Evolutionary conservation across 2,113 vertebrate genomes (phyloP), one percentile per base, ranked within the genome.

Genomic region (Beaufortia kweichowensis): DNA sequence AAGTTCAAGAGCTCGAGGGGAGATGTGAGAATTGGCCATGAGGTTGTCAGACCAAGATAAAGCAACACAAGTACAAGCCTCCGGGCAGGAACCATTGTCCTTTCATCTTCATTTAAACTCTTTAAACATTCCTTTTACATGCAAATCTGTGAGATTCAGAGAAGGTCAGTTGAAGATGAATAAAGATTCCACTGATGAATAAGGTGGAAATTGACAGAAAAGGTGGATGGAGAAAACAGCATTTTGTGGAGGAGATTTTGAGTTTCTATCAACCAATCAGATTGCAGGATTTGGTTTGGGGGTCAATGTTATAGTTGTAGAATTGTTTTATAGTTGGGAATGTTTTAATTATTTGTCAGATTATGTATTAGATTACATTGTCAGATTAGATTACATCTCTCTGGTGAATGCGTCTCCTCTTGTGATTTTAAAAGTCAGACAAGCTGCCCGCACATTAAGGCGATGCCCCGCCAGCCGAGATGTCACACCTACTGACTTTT

Each of bases 141-240:
- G 87, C 83, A 87, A 88, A 90, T 90, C 65, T 59, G 5, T 63
- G 70, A 23, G 68, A 80, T 84, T 87, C 83, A 86, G 84, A 83
- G n/a, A 75, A 85, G 87, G 87, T 90, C 85, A 89, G n/a, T n/a
- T 79, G 67, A 63, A 39, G 15, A 81, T 85, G 83, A 90, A 89
- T 84, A 89, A 86, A 88, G 77, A 87, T 85, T 17, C 29, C 26
- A 19, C 26, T 19, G 48, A n/a, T 17, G 61, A 11, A 50, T n/a
- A 53, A 63, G 23, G 35, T 39, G 9, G 2, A 39, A 39, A 39
- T 10, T 10, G 35, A 28, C 3, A 23, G 12, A 21, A 63, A 79
- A 15, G n/a, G 11, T 33, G 31, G 65, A 33, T 19, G n/a, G 1
- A n/a, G 48, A 61, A n/a, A 17, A n/a, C 17, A 8, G 14, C n/a